A percentile compares a stretch with the other conserved stretches of the same genome.
These are phyloP conservation scores for Cistogaster globosa DNA, from an alignment of 2,888 invertebrate genomes.

Conservation along the genomic window DNA sequence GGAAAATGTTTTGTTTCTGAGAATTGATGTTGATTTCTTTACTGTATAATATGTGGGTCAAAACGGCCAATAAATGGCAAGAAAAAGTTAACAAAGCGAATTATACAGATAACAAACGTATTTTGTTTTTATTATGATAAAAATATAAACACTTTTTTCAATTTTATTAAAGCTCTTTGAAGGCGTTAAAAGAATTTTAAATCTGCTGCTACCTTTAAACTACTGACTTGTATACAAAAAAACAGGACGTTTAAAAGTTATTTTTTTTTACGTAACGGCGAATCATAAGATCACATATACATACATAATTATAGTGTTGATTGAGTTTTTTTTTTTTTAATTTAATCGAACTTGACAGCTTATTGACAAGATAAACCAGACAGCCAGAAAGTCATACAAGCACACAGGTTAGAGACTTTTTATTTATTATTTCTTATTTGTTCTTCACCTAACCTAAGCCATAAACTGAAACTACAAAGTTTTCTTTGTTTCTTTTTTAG, in stretches of 20 bases:
- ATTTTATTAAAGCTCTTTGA: conserved; percentile 41
- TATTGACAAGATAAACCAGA: conserved; percentile 57
- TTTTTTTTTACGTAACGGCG: background rate
- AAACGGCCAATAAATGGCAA: conserved; percentile 28
- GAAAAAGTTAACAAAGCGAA: conserved; percentile 2
- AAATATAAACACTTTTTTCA: conserved; percentile 17
- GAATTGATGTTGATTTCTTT: conserved; percentile 60
- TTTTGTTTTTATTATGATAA: background rate
- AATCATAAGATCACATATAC: conserved; percentile 2
- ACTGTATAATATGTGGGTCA: conserved; percentile 66
- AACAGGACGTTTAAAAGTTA: conserved; percentile 21
- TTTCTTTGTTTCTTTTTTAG: too few relatives aligned
- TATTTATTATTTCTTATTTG: conserved; percentile 7
- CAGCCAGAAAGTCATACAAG: background rate
- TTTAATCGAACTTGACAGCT: conserved; percentile 63
- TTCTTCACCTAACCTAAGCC: conserved; percentile 41
- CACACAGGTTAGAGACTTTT: conserved; percentile 1
- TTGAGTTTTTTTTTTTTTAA: background rate
- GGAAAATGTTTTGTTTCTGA: conserved; percentile 53
- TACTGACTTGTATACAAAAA: conserved; percentile 10
- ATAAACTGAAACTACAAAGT: background rate
- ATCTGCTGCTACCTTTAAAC: conserved; percentile 27
- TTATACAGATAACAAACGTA: conserved; percentile 38
- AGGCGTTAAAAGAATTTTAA: conserved; percentile 62
- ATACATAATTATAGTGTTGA: background rate